phyloP scores from a whole-genome alignment of 2,888 invertebrate genomes.

The Tromatobia lineatoria region DNA sequence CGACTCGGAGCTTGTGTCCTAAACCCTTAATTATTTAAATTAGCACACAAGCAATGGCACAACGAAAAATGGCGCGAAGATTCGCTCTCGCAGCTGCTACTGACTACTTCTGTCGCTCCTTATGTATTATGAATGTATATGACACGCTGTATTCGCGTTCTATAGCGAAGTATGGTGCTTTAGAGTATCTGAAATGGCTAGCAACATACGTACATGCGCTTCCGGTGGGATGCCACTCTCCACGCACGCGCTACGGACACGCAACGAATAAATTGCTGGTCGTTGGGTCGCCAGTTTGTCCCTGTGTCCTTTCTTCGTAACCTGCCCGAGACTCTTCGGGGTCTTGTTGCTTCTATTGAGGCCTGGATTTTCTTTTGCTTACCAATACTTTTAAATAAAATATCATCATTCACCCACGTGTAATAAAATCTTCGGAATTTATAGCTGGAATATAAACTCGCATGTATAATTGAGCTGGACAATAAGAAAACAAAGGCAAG shows the following conservation, averaged over 20 bases:
- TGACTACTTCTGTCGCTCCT: background rate
- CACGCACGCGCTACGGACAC: slow-evolving; percentile 69
- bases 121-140: slow-evolving; percentile 46
- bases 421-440: background rate
- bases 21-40: slow-evolving; percentile 78
- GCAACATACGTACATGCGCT: slow-evolving; percentile 64
- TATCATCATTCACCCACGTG: background rate
- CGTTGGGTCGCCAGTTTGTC: slow-evolving; percentile 34
- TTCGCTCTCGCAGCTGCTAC: slow-evolving; percentile 74
- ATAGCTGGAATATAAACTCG: background rate
- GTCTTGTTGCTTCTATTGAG: slow-evolving; percentile 14
- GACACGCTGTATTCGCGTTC: background rate
- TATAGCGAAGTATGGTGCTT: slow-evolving; percentile 21
- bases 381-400: background rate
- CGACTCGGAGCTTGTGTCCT: slow-evolving; percentile 36
- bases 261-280: slow-evolving; percentile 66
- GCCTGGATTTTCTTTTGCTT: background rate
- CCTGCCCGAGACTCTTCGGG: slow-evolving; percentile 27
- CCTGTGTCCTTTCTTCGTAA: slow-evolving; percentile 38
- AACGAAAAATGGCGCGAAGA: slow-evolving; percentile 47
- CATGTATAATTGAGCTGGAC: background rate
- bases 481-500: too few species aligned
- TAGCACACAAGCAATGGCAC: slow-evolving; percentile 60
- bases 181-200: slow-evolving; percentile 48
- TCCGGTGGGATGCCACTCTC: slow-evolving; percentile 72